Evolutionary conservation across 1,140 invertebrate species (phyloP).

Genomic region (Druon quercuslanigerum): DNA sequence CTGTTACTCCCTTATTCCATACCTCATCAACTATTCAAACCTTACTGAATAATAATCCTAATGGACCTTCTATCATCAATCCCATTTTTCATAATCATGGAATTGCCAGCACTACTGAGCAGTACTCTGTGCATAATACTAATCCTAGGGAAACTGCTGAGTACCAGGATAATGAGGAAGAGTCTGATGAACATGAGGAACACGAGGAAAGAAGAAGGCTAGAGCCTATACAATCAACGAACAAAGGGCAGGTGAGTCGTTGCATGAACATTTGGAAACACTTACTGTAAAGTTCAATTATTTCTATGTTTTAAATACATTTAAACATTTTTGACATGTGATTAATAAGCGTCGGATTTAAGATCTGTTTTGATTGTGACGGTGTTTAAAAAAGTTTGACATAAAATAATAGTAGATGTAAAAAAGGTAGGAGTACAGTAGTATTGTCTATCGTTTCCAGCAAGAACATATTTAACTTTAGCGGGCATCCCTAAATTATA

Average conservation of each 20-base stretch:
- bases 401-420: too few species aligned
- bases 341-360: too few species aligned
- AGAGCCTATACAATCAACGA: slow-evolving; percentile 67
- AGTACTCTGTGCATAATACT: slow-evolving; percentile 65
- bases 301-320: too few species aligned
- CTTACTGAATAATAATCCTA: slow-evolving; percentile 63
- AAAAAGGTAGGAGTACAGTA: too few species aligned
- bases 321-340: too few species aligned
- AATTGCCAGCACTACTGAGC: slow-evolving; percentile 69
- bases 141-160: slow-evolving; percentile 66
- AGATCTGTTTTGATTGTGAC: too few species aligned
- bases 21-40: slow-evolving; percentile 70
- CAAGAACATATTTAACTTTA: too few species aligned
- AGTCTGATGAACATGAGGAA: slow-evolving; percentile 37
- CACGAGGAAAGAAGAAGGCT: slow-evolving; percentile 60
- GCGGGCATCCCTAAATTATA: too few species aligned
- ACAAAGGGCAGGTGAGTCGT: slow-evolving; percentile 66
- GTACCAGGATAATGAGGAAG: slow-evolving; percentile 58
- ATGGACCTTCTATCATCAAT: slow-evolving; percentile 65
- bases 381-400: too few species aligned
- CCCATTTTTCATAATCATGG: slow-evolving; percentile 69
- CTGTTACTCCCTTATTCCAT: slow-evolving; percentile 65
- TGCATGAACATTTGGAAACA: neutral
- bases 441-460: too few species aligned
- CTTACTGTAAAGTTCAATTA: too few species aligned